Percentiles rank a stretch among this genome's conserved stretches.
phyloP scores from a whole-genome alignment of 2,888 invertebrate genomes.

The Campaea margaritaria region DNA sequence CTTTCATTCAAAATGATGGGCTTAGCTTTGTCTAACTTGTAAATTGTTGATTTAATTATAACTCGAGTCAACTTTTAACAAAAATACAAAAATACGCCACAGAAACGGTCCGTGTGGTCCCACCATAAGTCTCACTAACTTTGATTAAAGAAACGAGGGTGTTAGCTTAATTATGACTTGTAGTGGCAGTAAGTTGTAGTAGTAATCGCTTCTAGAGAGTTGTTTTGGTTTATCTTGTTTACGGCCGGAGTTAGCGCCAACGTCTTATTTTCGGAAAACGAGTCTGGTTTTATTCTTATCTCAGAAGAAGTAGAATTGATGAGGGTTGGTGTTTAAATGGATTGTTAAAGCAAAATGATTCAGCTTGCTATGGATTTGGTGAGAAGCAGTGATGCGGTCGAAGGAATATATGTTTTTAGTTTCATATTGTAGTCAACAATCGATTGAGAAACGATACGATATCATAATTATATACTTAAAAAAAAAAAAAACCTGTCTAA shows the following conservation, averaged over 20 bases:
- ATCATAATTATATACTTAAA: no score
- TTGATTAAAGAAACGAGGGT: constrained; percentile 4
- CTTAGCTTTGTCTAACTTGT: no score
- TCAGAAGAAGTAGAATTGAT: neutral
- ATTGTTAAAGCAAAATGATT: neutral
- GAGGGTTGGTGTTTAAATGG: neutral
- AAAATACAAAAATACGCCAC: neutral
- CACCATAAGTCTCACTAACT: neutral
- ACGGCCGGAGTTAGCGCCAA: constrained; percentile 2
- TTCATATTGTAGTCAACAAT: no score
- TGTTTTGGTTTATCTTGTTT: constrained; percentile 14
- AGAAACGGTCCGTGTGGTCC: neutral
- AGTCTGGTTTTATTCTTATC: neutral
- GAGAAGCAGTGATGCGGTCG: no score
- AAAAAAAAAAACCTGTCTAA: no score
- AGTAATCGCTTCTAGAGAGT: constrained; percentile 10
- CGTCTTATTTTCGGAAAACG: constrained; percentile 11
- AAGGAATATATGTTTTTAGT: no score
- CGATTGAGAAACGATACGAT: no score
- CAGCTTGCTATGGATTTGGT: no score
- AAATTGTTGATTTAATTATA: no score
- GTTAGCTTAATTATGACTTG: constrained; percentile 1
- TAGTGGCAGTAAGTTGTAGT: constrained; percentile 8
- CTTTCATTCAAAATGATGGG: no score
- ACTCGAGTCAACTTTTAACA: no score